A percentile compares a stretch with the other conserved stretches of the same genome.
phyloP scores from a whole-genome alignment of 2,113 vertebrate species.

The Petromus typicus region DNA sequence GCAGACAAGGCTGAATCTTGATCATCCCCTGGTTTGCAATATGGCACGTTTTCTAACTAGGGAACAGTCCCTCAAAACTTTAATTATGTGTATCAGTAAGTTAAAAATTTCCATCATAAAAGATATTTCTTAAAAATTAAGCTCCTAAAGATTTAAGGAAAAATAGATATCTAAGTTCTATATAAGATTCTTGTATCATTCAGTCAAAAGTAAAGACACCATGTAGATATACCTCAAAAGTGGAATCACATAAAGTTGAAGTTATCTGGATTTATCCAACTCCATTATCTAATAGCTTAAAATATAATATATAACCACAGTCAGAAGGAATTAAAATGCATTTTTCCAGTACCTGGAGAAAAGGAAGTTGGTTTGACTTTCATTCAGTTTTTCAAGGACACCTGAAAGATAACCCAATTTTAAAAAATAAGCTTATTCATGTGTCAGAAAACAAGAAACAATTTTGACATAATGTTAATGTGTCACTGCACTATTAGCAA shows the following conservation, averaged over 20 bases:
- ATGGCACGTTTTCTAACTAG: neutral
- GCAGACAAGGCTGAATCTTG: neutral
- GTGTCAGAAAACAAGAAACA: neutral
- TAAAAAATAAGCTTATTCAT: neutral
- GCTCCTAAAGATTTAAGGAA: neutral
- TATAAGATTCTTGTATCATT: neutral
- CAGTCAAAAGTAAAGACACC: neutral
- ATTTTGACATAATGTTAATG: accelerated
- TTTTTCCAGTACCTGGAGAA: neutral
- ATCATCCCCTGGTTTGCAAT: neutral
- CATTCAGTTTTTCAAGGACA: neutral
- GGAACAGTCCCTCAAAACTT: neutral
- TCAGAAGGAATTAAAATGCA: neutral
- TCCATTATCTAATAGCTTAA: neutral
- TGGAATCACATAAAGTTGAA: neutral
- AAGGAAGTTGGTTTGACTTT: neutral
- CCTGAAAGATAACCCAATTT: neutral
- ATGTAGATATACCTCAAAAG: neutral
- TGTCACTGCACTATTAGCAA: neutral
- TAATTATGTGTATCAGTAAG: neutral
- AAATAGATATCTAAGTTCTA: neutral
- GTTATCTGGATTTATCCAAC: neutral
- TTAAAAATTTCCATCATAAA: neutral
- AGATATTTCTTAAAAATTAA: neutral
- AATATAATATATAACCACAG: neutral